Evolutionary conservation across 2,113 vertebrate genomes (phyloP).

Genomic region (Siniperca knerii): DNA sequence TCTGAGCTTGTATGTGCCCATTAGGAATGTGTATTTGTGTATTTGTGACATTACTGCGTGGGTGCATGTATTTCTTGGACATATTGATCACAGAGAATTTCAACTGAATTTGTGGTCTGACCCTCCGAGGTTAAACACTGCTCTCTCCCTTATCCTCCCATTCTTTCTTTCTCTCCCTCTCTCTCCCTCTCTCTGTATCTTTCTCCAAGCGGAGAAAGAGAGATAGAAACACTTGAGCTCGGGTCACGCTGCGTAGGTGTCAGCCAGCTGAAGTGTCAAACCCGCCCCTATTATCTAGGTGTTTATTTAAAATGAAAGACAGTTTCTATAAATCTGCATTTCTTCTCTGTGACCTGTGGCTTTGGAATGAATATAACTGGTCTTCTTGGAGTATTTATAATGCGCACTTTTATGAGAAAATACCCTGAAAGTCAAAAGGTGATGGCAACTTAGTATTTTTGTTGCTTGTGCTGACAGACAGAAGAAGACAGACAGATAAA

Average conservation of each 20-base stretch:
- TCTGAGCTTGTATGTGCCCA: slow-evolving; percentile 37
- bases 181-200: slow-evolving; percentile 32
- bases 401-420: slow-evolving; percentile 54
- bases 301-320: slow-evolving; percentile 76
- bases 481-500: slow-evolving; percentile 18
- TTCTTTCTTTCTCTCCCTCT: neutral
- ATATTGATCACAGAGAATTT: slow-evolving; percentile 84
- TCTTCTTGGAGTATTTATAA: slow-evolving; percentile 67
- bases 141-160: slow-evolving; percentile 48
- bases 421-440: slow-evolving; percentile 52
- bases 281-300: slow-evolving; percentile 62
- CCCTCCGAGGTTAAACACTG: slow-evolving; percentile 92
- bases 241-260: slow-evolving; percentile 70
- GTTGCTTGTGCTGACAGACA: slow-evolving; percentile 37
- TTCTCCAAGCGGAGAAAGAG: slow-evolving; percentile 49
- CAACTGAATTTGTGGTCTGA: slow-evolving; percentile 92
- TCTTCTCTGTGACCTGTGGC: slow-evolving; percentile 66
- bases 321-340: slow-evolving; percentile 68
- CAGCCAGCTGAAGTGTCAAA: slow-evolving; percentile 69
- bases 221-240: slow-evolving; percentile 76
- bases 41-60: slow-evolving; percentile 72
- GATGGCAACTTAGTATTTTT: slow-evolving; percentile 46
- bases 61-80: slow-evolving; percentile 77
- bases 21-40: slow-evolving; percentile 53
- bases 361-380: slow-evolving; percentile 51